Base-by-base conservation (phyloP, 1,140 invertebrate genomes). In the Seison nebaliae region DNA sequence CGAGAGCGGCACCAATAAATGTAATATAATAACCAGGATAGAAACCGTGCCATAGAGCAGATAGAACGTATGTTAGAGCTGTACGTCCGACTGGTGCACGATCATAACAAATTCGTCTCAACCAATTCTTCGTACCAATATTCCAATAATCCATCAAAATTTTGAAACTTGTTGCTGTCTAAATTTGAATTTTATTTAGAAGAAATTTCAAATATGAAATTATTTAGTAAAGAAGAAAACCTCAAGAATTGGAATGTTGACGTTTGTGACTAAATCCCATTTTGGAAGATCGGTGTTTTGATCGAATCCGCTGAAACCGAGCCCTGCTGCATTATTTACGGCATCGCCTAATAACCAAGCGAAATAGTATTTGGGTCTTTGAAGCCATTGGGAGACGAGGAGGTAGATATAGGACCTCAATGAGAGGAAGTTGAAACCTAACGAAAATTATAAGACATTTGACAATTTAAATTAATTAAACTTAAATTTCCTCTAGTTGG, bases 21-120 rank as follows among this genome's bases (percentile, higher is more conserved):
- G 80, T 84, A 23, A 93, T 51, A 55, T 93, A 96, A 62, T 96
- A 96, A 9, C 86, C 83, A 5, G 81, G 80, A 61, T 86, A 81
- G 55, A 86, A 88, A 37, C 62, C 86, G 62, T 94, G 86, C 86
- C 86, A 94, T 16, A 91, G 51, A 12, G 81, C 81, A 17, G 78
- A 86, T 30, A 88, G 61, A 2, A 69, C 59, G 58, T 83, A 93
- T 2, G 81, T 86, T 30, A 70, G 64, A 7, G 61, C 32, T 9
- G 57, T 60, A 29, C 50, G 45, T n/a, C 44, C 67, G 62, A 29
- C 29, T 16, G 63, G 61, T 18, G 69, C 67, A 46, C 83, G 67
- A 47, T 80, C 75, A 59, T 84, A 91, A 42, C 77, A 74, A 7
- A 80, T 64, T 44, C 69, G 65, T 36, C 80, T 66, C 21, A 91